Evolutionary conservation across 92 coral and sea anemone genomes (phyloP), one percentile per base, ranked within the genome.

Genomic region (Isaurus tuberculatus): DNA sequence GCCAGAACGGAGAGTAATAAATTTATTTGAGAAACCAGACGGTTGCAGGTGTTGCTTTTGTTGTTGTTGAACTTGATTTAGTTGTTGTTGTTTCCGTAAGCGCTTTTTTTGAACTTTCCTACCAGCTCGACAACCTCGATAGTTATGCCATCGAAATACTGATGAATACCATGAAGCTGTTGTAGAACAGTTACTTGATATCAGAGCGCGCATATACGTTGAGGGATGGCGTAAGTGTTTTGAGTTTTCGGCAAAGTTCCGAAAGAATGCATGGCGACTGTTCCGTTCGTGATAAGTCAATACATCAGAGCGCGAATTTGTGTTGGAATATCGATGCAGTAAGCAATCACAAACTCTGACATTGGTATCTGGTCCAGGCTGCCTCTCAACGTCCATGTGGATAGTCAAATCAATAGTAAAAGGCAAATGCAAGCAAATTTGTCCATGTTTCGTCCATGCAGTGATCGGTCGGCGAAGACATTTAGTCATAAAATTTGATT

Each of bases 391-490:
- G 65, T 85, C 49, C 88, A 77, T 68, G 79, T 75, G 84, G 48
- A 79, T 86, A 28, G 89, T 78, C 57, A 74, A 51, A 72, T 85
- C 88, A 15, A 85, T 31, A 34, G 27, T 85, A 14, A 70, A 29
- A 66, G 78, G 88, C 68, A 84, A 25, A 10, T 53, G 80, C 75
- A 84, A 57, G 65, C 48, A 73, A 44, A 64, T 68, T 15, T 84
- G 88, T 74, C 88, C 69, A 44, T 72, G 84, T 85, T 85, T 75
- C 63, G 46, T 37, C 88, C 88, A 85, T 49, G 70, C 22, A 28
- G 79, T 75, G 74, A 85, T 85, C 73, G 89, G 42, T 80, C 79
- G 72, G 81, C 81, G 68, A 75, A 75, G 68, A 75, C 81, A 75
- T 75, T 75, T 75, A 43, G n/a, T 75, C 9, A 55, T 75, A 0